Evolutionary conservation across 1,140 invertebrate species (phyloP).

Genomic region (Solenopsis fugax): DNA sequence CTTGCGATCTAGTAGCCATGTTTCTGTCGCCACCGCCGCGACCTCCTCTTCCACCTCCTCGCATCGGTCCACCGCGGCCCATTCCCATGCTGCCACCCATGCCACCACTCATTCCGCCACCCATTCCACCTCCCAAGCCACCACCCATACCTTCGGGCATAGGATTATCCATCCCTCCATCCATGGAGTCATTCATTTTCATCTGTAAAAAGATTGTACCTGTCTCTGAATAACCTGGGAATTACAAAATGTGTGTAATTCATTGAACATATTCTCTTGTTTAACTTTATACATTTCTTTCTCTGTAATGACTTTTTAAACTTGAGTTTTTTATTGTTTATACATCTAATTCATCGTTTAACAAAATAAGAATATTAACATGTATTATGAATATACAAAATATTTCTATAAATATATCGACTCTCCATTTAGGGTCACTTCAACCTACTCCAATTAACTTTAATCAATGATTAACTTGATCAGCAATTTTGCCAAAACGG

Average conservation of each 20-base stretch:
- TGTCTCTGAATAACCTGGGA: not conserved
- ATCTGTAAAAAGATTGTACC: conserved; percentile 74
- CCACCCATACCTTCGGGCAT: conserved; percentile 48
- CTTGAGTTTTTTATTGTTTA: not conserved
- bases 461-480: too few relatives aligned
- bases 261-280: not conserved
- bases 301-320: not conserved
- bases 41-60: conserved; percentile 52
- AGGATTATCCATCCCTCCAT: conserved; percentile 78
- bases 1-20: conserved; percentile 82
- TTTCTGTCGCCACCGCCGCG: conserved; percentile 81
- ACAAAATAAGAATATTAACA: not conserved
- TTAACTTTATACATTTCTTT: not conserved
- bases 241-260: not conserved
- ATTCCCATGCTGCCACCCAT: conserved; percentile 50
- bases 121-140: not conserved
- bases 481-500: too few relatives aligned
- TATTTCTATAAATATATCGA: not conserved
- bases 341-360: not conserved
- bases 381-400: not conserved
- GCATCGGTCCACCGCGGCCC: conserved; percentile 57
- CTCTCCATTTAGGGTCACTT: not conserved
- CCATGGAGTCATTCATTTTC: conserved; percentile 84
- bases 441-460: too few relatives aligned
- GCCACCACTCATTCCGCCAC: not conserved